phyloP scores from a whole-genome alignment of 2,113 vertebrate species.

The Nesogale talazaci region DNA sequence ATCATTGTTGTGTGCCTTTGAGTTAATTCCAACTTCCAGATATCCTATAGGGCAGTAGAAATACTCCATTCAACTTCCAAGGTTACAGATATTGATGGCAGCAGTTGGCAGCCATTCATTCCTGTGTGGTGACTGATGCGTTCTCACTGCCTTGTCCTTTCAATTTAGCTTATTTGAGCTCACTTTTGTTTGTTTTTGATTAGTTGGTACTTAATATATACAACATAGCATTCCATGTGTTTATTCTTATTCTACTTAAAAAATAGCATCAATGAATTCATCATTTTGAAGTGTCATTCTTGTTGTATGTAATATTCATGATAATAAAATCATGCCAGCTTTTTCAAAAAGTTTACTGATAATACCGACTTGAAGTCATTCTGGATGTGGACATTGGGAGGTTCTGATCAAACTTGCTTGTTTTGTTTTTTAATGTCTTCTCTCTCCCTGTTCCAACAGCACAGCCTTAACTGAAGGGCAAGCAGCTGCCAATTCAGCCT shows the following conservation, averaged over 20 bases:
- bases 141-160: neutral
- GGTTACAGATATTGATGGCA: neutral
- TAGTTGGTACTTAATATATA: too few relatives aligned
- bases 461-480: neutral
- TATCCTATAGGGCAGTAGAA: neutral
- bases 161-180: neutral
- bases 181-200: neutral
- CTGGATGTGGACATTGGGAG: neutral
- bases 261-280: neutral
- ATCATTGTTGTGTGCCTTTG: neutral
- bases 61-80: neutral
- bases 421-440: neutral
- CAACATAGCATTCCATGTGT: too few relatives aligned
- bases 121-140: neutral
- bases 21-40: neutral
- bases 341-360: neutral
- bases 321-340: neutral
- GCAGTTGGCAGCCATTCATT: neutral
- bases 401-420: neutral
- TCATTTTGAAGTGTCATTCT: neutral
- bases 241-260: neutral
- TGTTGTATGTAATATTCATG: neutral
- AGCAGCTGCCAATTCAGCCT: neutral
- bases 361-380: neutral
- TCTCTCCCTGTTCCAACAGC: neutral